Evolutionary conservation across 2,113 vertebrate species (phyloP).

Genomic region (Labrus mixtus): DNA sequence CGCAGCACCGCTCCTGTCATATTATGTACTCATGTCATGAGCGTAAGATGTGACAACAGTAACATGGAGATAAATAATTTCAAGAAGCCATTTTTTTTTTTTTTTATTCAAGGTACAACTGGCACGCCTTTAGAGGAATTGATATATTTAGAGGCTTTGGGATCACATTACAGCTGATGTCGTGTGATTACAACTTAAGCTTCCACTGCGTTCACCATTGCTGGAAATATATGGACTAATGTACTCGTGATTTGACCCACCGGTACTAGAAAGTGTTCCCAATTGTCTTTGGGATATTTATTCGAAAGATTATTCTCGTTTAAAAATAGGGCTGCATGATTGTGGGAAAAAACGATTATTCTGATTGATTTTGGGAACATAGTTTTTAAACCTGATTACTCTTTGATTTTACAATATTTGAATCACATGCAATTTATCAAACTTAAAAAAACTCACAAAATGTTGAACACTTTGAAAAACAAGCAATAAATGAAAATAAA

Average conservation of each 20-base stretch:
- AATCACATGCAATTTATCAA: too few relatives aligned
- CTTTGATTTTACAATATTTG: too few relatives aligned
- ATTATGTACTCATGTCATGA: conserved; percentile 22
- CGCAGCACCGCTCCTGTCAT: conserved; percentile 30
- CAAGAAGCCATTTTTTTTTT: background rate
- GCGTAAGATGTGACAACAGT: conserved; percentile 41
- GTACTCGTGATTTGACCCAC: background rate
- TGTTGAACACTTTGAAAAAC: too few relatives aligned
- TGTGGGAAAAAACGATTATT: too few relatives aligned
- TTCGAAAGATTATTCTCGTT: background rate
- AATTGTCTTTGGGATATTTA: background rate
- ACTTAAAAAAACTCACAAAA: too few relatives aligned
- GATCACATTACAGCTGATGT: conserved; percentile 15
- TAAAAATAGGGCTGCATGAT: background rate
- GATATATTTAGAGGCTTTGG: background rate
- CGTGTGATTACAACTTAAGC: background rate
- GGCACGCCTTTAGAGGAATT: background rate
- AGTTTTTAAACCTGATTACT: too few relatives aligned
- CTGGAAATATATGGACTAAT: background rate
- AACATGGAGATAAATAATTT: conserved; percentile 35
- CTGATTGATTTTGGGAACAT: too few relatives aligned
- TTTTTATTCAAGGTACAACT: background rate
- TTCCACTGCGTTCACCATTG: background rate
- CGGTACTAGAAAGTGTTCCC: background rate
- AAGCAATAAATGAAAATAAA: too few relatives aligned